phyloP scores from a whole-genome alignment of 2,888 invertebrate genomes.

The Thera britannica region DNA sequence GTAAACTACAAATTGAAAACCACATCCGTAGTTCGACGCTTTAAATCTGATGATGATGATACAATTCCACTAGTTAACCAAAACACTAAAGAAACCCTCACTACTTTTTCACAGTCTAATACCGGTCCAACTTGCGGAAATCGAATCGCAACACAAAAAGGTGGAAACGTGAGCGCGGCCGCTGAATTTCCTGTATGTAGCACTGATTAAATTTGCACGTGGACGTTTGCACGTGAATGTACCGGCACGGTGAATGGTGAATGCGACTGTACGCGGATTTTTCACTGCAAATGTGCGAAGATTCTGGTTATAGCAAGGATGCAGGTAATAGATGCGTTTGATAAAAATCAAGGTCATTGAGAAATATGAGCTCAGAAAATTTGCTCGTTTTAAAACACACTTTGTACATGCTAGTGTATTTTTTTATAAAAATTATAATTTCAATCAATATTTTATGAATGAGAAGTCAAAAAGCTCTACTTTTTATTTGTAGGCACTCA shows the following conservation, averaged over 20 bases:
- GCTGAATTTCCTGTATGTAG: slow-evolving; percentile 40
- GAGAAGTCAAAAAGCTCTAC: too few species aligned
- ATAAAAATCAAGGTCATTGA: not conserved
- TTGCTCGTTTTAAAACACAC: not conserved
- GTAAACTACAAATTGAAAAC: too few species aligned
- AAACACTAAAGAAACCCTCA: slow-evolving; percentile 6
- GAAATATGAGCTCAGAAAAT: not conserved
- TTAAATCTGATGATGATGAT: too few species aligned
- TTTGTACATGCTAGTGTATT: too few species aligned
- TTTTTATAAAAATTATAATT: too few species aligned
- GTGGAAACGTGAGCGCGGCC: slow-evolving; percentile 30
- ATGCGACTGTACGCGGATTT: slow-evolving; percentile 31
- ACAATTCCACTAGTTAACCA: not conserved
- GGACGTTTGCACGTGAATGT: slow-evolving; percentile 41
- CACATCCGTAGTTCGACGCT: too few species aligned
- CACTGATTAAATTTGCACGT: slow-evolving; percentile 54
- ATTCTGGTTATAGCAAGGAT: not conserved
- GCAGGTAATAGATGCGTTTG: not conserved
- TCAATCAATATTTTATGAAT: too few species aligned
- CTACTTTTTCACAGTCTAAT: slow-evolving; percentile 16
- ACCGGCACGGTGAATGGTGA: slow-evolving; percentile 29
- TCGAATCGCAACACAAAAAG: slow-evolving; percentile 47
- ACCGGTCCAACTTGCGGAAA: slow-evolving; percentile 39
- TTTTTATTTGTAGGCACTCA: too few species aligned
- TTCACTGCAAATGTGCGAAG: slow-evolving; percentile 17